phyloP scores from a whole-genome alignment of 1,140 invertebrate genomes.

The Orchestia grillus region DNA sequence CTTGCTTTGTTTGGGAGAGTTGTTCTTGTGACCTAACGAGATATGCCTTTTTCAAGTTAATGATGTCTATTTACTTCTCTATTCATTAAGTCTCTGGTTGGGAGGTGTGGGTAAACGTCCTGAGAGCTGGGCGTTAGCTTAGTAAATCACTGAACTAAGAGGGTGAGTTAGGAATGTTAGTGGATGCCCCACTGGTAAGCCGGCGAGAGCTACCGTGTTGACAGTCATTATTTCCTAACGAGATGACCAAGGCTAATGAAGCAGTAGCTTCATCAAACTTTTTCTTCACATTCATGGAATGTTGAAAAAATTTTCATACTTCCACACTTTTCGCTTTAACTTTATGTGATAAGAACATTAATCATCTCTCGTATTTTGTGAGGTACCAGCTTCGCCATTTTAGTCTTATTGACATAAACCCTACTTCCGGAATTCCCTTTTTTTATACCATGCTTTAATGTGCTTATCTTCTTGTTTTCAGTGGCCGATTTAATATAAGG shows the following conservation, averaged over 20 bases:
- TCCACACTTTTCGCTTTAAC: too few species aligned
- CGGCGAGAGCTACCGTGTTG: too few species aligned
- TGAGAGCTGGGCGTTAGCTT: too few species aligned
- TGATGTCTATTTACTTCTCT: background rate
- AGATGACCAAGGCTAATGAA: background rate
- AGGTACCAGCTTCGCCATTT: background rate
- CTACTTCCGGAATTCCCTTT: background rate
- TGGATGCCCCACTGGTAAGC: too few species aligned
- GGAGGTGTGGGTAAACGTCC: too few species aligned
- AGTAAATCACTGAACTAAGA: too few species aligned
- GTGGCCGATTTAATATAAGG: slow-evolving; percentile 70
- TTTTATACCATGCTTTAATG: background rate
- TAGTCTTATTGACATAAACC: background rate
- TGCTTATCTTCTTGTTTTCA: slow-evolving; percentile 65
- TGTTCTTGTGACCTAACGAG: background rate
- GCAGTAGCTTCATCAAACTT: background rate
- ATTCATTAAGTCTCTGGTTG: background rate
- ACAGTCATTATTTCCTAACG: too few species aligned
- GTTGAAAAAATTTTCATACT: too few species aligned
- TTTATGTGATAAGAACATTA: background rate
- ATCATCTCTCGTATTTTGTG: background rate
- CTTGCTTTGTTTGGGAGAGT: background rate
- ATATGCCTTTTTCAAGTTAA: background rate
- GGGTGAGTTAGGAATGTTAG: too few species aligned
- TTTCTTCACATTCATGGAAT: background rate